Evolutionary conservation across 2,113 vertebrate genomes (phyloP).

Genomic region (Cephalopholis sonnerati): DNA sequence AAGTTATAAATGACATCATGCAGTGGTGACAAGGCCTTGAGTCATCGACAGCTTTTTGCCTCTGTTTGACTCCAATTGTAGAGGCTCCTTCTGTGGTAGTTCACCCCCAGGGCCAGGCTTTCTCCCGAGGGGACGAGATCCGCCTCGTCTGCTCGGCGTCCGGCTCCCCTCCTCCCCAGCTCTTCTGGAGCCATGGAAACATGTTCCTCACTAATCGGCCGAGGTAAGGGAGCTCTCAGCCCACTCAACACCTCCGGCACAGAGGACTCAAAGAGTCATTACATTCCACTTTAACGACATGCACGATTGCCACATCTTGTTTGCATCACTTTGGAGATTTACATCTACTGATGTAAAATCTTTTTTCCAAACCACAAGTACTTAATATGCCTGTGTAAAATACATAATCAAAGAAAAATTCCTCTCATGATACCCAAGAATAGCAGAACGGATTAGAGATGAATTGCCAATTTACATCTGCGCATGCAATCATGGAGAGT

Average conservation of each 20-base stretch:
- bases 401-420: conserved; percentile 40
- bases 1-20: conserved; percentile 70
- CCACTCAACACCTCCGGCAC: conserved; percentile 75
- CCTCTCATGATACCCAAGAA: conserved; percentile 35
- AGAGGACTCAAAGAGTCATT: conserved; percentile 57
- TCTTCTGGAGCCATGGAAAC: conserved; percentile 88
- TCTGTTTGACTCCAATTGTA: conserved; percentile 67
- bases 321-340: conserved; percentile 47
- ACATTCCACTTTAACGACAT: conserved; percentile 61
- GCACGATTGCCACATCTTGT: conserved; percentile 61
- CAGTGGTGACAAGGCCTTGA: conserved; percentile 40
- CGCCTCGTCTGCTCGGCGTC: conserved; percentile 87
- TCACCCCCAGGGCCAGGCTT: conserved; percentile 79
- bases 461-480: conserved; percentile 57
- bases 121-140: conserved; percentile 88
- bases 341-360: conserved; percentile 21
- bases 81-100: conserved; percentile 89
- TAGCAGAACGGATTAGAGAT: conserved; percentile 28
- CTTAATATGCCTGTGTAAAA: conserved; percentile 29
- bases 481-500: conserved; percentile 53
- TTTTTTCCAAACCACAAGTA: conserved; percentile 32
- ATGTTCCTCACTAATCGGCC: conserved; percentile 79
- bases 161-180: conserved; percentile 86
- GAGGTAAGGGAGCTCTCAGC: conserved; percentile 78
- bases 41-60: conserved; percentile 42